phyloP scores from a whole-genome alignment of 2,888 invertebrate genomes.

The Caenorhabditis macrosperma region DNA sequence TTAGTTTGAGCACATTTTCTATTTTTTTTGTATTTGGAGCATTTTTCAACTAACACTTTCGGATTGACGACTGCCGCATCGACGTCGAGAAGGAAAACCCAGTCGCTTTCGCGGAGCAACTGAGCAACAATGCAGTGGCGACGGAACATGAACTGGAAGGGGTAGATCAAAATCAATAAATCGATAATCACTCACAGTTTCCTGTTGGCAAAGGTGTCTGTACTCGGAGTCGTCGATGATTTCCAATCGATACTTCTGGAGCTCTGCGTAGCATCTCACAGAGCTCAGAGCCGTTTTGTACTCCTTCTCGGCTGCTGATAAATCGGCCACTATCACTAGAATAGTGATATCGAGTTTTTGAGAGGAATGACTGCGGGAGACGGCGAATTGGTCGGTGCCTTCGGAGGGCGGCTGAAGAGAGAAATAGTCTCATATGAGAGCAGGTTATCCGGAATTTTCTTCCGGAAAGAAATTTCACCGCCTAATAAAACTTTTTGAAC shows the following conservation, averaged over 20 bases:
- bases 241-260: slow-evolving; percentile 26
- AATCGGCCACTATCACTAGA: slow-evolving; percentile 15
- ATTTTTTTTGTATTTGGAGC: not conserved
- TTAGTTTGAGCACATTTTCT: not conserved
- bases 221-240: slow-evolving; percentile 21
- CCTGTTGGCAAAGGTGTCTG: slow-evolving; percentile 33
- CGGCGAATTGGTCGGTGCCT: slow-evolving; percentile 3
- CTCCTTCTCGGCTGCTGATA: slow-evolving; percentile 30
- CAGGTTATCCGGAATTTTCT: too few species aligned
- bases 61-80: slow-evolving; percentile 66
- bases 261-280: slow-evolving; percentile 27
- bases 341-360: slow-evolving; percentile 21
- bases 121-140: slow-evolving; percentile 73
- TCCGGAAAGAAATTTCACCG: too few species aligned
- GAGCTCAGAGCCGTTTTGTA: slow-evolving; percentile 33
- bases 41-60: slow-evolving; percentile 42
- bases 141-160: slow-evolving; percentile 72
- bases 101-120: slow-evolving; percentile 56
- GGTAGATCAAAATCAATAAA: slow-evolving; percentile 8
- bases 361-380: not conserved
- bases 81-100: slow-evolving; percentile 63
- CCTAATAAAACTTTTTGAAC: not conserved
- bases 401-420: not conserved
- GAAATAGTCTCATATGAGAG: too few species aligned
- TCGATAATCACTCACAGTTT: slow-evolving; percentile 22